Evolutionary conservation across 2,113 vertebrate species (phyloP).

Genomic region (Python bivittatus): DNA sequence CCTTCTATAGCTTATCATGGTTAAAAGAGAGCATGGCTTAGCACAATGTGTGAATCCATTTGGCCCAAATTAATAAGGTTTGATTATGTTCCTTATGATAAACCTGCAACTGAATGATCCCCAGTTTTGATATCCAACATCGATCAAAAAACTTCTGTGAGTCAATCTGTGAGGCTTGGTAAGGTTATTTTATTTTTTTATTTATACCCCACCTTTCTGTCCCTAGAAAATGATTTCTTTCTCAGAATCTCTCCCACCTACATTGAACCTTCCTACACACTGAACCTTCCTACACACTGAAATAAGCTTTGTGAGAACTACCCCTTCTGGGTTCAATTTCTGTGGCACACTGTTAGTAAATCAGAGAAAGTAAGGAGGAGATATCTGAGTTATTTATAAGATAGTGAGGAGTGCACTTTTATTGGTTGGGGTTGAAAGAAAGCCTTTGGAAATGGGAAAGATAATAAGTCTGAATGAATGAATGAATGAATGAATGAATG

Average conservation of each 20-base stretch:
- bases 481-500: neutral
- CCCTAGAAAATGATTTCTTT: neutral
- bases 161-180: neutral
- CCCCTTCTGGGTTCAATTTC: neutral
- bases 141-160: neutral
- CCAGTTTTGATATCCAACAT: neutral
- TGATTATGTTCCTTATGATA: neutral
- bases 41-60: neutral
- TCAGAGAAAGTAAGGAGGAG: neutral
- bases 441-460: neutral
- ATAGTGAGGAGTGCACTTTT: neutral
- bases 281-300: neutral
- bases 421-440: neutral
- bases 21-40: neutral
- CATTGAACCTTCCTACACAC: neutral
- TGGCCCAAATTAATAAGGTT: neutral
- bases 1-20: neutral
- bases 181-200: neutral
- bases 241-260: neutral
- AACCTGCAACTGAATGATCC: neutral
- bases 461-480: neutral
- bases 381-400: neutral
- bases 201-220: neutral
- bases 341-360: neutral
- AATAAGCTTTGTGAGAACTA: neutral